Evolutionary conservation across 2,888 invertebrate genomes (phyloP), one percentile per base, ranked within the genome.

Genomic region (Lepas anatifera): DNA sequence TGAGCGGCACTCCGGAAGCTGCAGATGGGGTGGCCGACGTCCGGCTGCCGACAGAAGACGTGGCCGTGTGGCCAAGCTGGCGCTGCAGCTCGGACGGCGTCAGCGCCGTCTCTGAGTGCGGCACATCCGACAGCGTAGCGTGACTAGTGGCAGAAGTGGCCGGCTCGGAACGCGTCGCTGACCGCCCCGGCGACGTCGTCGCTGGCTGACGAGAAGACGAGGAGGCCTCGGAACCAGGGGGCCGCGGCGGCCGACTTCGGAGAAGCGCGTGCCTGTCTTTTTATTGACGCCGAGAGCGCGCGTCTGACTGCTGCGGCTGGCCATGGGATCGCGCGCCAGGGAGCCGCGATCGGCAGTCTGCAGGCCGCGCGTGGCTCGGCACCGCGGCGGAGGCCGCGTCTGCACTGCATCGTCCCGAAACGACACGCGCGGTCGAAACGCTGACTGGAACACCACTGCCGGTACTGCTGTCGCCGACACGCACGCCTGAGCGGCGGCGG

Each of bases 11-110:
- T 37, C 41, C 66, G 13, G 39, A 22, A 11, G 39, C 66, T 37
- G 27, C 66, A 7, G 39, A 22, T 11, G 66, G 13, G 22, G 39
- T 16, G 16, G 41, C 3, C 25, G 41, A 4, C 25, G 39, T 4
- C n/a, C n/a, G 37, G 39, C n/a, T 27, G 27, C n/a, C 39, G 27
- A 11, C 2, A 1, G 25, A 11, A 25, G n/a, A 2, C 22, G 41
- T 39, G n/a, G n/a, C n/a, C n/a, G n/a, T n/a, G n/a, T n/a, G n/a
- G 39, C 37, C 8, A 37, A 37, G 39, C 66, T 37, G n/a, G 25
- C 39, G 39, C 66, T 58, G 58, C 58, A 58, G 58, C 58, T 58
- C 58, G 35, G 58, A 58, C 66, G 66, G 66, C 37, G 66, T 41
- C 16, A 66, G 66, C 66, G 66, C 66, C 66, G 41, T 7, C 27